Evolutionary conservation across 2,888 invertebrate genomes (phyloP), one percentile per base, ranked within the genome.

Genomic region (Agrilus cyanescens): DNA sequence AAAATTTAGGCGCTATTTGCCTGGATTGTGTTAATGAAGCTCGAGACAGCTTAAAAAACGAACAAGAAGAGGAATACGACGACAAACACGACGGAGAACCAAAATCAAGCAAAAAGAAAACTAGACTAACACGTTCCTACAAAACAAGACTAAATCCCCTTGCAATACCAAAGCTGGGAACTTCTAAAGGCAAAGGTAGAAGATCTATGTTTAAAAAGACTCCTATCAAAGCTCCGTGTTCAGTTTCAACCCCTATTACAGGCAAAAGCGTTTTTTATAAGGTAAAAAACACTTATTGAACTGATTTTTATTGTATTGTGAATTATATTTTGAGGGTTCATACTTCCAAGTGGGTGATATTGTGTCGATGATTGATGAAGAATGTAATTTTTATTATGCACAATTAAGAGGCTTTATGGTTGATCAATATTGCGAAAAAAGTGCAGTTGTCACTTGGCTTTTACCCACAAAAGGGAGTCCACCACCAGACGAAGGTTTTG

Each of bases 381-480:
- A 82, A 4, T 81, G 84, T 40, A 80, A 79, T 47, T 75, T 80
- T 18, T 95, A 82, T 67, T 95, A 90, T 59, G 93, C 90, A 5
- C 93, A 94, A 69, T 80, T 94, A 42, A 74, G 87, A 41, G 93
- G 91, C 1, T 77, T 95, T 41, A 70, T 94, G 45, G 85, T 88
- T 0, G 94, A 95, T 63, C 88, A 90, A 62, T 94, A 88, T 63
- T 88, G 90, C 55, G 87, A 91, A 61, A 93, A 93, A 67, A 91
- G 90, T 62, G 93, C 91, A 0, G 87, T 85, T 2, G 70, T 94
- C 12, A 88, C 91, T 0, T 95, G 94, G 94, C 71, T 95, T 1
- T 69, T 95, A 41, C 94, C 94, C 1, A 90, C 91, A 0, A 76
- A 78, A 49, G 77, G 80, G 15, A 85, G 87, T 57, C 85, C 85